Conservation (phyloP, 1,140 invertebrate species). For the Heliconius hewitsoni region DNA sequence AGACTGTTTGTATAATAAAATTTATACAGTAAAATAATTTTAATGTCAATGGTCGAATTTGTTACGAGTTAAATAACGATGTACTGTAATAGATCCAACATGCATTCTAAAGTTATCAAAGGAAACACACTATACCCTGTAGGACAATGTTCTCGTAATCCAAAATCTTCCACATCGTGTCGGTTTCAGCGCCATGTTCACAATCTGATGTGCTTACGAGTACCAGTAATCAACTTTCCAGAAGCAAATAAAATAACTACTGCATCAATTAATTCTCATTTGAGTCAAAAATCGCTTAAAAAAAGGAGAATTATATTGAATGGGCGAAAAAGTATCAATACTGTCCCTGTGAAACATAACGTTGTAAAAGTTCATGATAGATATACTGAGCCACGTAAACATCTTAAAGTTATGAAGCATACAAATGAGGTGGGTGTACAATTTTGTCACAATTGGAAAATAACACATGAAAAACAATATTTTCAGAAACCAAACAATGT, state of each 20-base stretch:
- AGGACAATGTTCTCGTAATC: not conserved
- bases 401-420: not conserved
- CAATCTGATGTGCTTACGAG: not conserved
- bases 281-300: not conserved
- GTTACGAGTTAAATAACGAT: not conserved
- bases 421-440: not conserved
- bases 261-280: not conserved
- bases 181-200: not conserved
- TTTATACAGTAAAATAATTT: not conserved
- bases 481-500: not conserved
- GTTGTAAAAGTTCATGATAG: not conserved
- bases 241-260: not conserved
- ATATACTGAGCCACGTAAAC: not conserved
- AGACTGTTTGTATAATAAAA: not conserved
- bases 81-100: not conserved
- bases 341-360: not conserved
- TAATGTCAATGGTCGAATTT: not conserved
- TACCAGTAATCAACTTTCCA: not conserved
- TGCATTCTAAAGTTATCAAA: not conserved
- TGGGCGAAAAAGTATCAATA: not conserved
- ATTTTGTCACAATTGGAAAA: not conserved
- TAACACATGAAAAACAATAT: not conserved
- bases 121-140: conserved; percentile 9
- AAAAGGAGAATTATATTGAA: not conserved
- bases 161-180: not conserved